Conservation (phyloP, 2,888 invertebrate genomes). For the Alloplasta piceator region DNA sequence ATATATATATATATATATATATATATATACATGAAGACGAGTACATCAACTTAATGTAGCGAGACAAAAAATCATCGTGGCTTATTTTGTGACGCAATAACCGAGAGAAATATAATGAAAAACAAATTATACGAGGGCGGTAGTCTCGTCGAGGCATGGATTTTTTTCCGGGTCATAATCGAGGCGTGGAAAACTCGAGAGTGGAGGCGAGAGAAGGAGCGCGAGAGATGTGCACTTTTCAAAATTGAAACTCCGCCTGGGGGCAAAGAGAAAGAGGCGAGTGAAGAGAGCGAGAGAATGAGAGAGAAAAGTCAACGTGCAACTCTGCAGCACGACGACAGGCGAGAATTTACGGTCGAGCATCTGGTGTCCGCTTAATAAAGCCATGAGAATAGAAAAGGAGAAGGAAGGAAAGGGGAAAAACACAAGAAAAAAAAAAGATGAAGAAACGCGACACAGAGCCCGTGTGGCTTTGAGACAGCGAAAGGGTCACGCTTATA, state of each 20-base stretch:
- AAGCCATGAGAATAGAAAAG: constrained; percentile 67
- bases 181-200: background rate
- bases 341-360: constrained; percentile 71
- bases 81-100: constrained; percentile 1
- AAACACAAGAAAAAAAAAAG: background rate
- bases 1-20: too few relatives aligned
- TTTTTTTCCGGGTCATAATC: constrained; percentile 32
- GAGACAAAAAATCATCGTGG: too few relatives aligned
- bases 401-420: constrained; percentile 12
- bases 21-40: too few relatives aligned
- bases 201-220: background rate
- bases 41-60: too few relatives aligned
- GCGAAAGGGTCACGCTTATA: constrained; percentile 38
- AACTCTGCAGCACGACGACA: constrained; percentile 32
- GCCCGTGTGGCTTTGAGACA: constrained; percentile 44
- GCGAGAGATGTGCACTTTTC: constrained; percentile 50
- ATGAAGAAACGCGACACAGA: constrained; percentile 19
- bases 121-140: constrained; percentile 31
- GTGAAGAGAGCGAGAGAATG: background rate
- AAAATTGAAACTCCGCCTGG: constrained; percentile 49
- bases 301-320: constrained; percentile 5
- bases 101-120: constrained; percentile 29
- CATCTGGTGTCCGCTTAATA: constrained; percentile 75
- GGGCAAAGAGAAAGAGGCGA: background rate
- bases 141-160: background rate